Conservation (phyloP, 2,113 vertebrate genomes). For the Scopus umbretta region DNA sequence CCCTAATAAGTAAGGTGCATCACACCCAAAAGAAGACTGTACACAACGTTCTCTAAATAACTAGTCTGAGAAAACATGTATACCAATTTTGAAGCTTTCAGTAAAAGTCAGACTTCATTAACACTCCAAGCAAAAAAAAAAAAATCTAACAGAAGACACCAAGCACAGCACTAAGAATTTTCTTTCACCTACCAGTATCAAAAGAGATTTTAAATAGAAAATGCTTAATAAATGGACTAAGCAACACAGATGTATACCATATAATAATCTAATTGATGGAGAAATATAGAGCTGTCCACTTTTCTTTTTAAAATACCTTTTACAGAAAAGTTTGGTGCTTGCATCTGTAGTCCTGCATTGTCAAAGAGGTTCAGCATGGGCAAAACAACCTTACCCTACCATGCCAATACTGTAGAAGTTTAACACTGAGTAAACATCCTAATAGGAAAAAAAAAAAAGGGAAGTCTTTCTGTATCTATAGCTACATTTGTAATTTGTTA, state of each 20-base stretch:
- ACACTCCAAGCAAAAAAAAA: neutral
- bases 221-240: neutral
- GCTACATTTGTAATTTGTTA: neutral
- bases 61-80: neutral
- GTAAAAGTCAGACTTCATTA: neutral
- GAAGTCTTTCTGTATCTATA: neutral
- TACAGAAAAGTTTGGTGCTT: neutral
- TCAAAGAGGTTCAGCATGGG: neutral
- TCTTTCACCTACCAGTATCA: neutral
- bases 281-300: neutral
- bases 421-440: neutral
- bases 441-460: neutral
- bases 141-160: neutral
- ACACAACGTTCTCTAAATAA: neutral
- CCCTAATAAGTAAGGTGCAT: neutral
- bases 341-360: neutral
- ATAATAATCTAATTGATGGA: neutral
- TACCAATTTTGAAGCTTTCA: neutral
- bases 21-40: neutral
- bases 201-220: neutral
- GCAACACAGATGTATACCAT: neutral
- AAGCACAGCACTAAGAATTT: neutral
- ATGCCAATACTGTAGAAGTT: accelerated
- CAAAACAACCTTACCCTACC: neutral
- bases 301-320: neutral